These are phyloP conservation scores for Odobenus rosmarus DNA, from an alignment of 2,113 vertebrate genomes.

Conservation along the genomic window DNA sequence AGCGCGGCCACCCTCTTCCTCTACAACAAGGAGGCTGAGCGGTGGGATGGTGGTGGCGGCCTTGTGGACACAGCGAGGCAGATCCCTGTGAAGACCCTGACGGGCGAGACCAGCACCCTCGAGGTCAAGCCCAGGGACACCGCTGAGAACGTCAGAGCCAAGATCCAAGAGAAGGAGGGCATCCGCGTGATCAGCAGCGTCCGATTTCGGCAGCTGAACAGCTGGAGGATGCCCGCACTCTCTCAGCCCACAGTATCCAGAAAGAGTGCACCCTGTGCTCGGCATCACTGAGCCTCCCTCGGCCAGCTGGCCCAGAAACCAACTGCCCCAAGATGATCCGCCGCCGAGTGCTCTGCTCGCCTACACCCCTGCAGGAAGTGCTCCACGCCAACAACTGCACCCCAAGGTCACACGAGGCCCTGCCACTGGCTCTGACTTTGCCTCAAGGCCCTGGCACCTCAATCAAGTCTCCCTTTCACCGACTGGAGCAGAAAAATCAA, in stretches of 20 bases:
- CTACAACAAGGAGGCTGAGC: neutral
- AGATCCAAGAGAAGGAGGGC: slow-evolving; percentile 90
- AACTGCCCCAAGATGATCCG: too few relatives aligned
- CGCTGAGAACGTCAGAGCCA: slow-evolving; percentile 90
- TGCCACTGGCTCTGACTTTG: neutral
- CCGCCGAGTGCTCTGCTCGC: neutral
- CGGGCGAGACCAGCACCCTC: slow-evolving; percentile 87
- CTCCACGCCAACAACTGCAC: too few relatives aligned
- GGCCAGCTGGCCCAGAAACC: too few relatives aligned
- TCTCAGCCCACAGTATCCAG: neutral
- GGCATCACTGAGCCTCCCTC: too few relatives aligned
- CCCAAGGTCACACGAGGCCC: neutral
- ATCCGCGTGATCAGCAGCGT: neutral
- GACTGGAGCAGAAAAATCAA: neutral
- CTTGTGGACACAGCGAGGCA: slow-evolving; percentile 80
- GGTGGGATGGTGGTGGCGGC: neutral
- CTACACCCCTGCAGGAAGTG: neutral
- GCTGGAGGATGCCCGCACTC: neutral
- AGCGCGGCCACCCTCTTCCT: neutral
- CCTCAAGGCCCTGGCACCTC: neutral
- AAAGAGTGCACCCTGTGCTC: neutral
- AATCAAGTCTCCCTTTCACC: neutral
- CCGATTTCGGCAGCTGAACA: neutral
- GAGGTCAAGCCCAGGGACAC: slow-evolving; percentile 90
- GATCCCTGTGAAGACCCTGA: slow-evolving; percentile 90